Evolutionary conservation across 2,888 invertebrate genomes (phyloP).

Genomic region (Hirtodrosophila cameraria): DNA sequence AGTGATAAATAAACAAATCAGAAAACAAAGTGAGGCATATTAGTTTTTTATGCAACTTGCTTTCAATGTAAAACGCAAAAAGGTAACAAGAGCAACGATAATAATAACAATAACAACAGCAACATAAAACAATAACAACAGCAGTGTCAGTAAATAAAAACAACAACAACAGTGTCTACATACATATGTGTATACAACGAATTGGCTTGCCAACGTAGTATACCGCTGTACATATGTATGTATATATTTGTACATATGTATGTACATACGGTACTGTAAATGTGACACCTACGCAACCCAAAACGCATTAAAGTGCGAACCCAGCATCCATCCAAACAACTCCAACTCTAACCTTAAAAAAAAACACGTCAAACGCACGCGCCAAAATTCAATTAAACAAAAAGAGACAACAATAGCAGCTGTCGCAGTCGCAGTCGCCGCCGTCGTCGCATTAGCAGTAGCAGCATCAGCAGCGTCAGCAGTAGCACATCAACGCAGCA

Average conservation of each 20-base stretch:
- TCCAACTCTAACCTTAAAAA: slow-evolving; percentile 15
- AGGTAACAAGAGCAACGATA: slow-evolving; percentile 4
- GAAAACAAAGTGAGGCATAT: background rate
- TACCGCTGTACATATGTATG: slow-evolving; percentile 58
- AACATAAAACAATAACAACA: background rate
- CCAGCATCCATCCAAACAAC: slow-evolving; percentile 33
- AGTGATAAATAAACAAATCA: slow-evolving; percentile 22
- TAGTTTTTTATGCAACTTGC: slow-evolving; percentile 23
- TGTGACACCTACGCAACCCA: slow-evolving; percentile 63
- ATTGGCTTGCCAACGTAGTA: slow-evolving; percentile 29
- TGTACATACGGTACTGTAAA: slow-evolving; percentile 47
- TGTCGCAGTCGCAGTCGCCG: slow-evolving; percentile 25
- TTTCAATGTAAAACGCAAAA: slow-evolving; percentile 25
- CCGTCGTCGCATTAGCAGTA: background rate
- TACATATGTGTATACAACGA: slow-evolving; percentile 17
- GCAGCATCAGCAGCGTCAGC: slow-evolving; percentile 23
- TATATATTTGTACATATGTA: slow-evolving; percentile 28
- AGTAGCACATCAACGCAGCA: slow-evolving; percentile 23
- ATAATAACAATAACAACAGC: slow-evolving; percentile 1
- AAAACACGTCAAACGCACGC: slow-evolving; percentile 48
- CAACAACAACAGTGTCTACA: slow-evolving; percentile 9
- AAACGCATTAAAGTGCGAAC: slow-evolving; percentile 59
- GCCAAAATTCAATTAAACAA: slow-evolving; percentile 43
- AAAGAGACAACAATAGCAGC: slow-evolving; percentile 50
- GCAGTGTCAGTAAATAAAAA: background rate